Evolutionary conservation across 2,113 vertebrate species (phyloP), one percentile per base, ranked within the genome.

Genomic region (Okapia johnstoni): DNA sequence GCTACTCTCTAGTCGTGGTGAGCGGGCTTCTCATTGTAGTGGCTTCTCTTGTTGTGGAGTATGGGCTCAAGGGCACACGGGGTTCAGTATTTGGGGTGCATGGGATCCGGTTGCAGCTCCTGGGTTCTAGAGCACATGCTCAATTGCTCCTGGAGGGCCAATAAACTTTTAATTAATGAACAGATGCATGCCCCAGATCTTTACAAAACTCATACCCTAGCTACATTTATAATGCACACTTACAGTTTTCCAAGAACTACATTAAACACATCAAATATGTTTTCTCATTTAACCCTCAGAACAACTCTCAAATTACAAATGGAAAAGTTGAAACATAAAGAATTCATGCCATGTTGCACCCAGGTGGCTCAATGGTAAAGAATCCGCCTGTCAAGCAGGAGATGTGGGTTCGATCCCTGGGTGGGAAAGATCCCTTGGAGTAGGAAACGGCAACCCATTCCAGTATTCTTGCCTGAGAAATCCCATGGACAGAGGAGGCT

Each of bases 271-370:
- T 88, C 26, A 70, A 23, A 54, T 93, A 6, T 60, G 46, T 57
- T 93, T 97, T 84, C 17, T 93, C 66, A 90, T 63, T 92, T 95
- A 87, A 85, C 30, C 5, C 11, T 54, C 14, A 43, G 93, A 79
- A 52, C 1, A 79, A 8, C n/a, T 90, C 26, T 94, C 16, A 85
- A 21, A 48, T 84, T 58, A 43, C 46, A 73, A 90, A 14, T 10
- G 28, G 86, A 46, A 76, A 85, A 54, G 9, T 16, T 92, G 73
- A 58, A 81, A 73, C 15, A 17, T 5, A 57, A 30, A 52, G 33
- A 76, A 60, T 33, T 48, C 54, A 77, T 26, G 76, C 61, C 83
- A 19, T 89, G 85, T 93, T 60, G 28, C 15, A 61, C 50, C 23
- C 70, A 43, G 70, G 40, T 76, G 70, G 12, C 12, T 76, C 40